Conservation (phyloP, 2,888 invertebrate genomes). For the Augiades crinisus region DNA sequence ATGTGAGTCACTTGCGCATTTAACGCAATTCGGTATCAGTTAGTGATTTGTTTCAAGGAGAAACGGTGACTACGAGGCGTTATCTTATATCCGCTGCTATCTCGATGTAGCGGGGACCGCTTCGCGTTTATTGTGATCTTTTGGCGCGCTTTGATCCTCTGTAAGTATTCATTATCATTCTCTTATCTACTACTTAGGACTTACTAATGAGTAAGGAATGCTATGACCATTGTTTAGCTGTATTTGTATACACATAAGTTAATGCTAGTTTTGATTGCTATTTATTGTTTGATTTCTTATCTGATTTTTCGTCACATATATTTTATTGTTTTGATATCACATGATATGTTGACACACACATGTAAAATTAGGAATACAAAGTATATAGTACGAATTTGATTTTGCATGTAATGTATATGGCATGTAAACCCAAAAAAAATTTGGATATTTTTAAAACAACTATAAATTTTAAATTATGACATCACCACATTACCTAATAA, state of each 20-base stretch:
- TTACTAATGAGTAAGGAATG: background rate
- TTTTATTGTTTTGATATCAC: background rate
- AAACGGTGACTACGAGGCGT: conserved; percentile 36
- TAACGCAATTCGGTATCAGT: conserved; percentile 44
- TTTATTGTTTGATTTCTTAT: background rate
- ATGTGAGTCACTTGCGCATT: conserved; percentile 49
- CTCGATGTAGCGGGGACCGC: conserved; percentile 14
- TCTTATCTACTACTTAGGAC: conserved; percentile 22
- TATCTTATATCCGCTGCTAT: conserved; percentile 13
- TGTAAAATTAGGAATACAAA: no score
- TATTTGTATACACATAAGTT: no score
- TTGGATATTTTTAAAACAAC: no score
- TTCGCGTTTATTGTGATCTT: conserved; percentile 6
- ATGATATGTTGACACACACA: no score
- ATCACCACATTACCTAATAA: no score
- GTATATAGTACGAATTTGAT: no score
- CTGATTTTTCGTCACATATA: background rate
- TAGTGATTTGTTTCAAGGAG: conserved; percentile 62
- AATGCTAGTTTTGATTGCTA: background rate
- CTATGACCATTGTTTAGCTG: background rate
- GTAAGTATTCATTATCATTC: conserved; percentile 17
- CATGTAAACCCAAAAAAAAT: background rate
- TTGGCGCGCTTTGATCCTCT: conserved; percentile 6
- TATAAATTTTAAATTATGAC: no score
- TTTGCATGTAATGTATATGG: no score